Percentiles rank a stretch among this genome's conserved stretches.
Conservation (phyloP, 2,888 invertebrate genomes). For the Dromius quadrimaculatus region DNA sequence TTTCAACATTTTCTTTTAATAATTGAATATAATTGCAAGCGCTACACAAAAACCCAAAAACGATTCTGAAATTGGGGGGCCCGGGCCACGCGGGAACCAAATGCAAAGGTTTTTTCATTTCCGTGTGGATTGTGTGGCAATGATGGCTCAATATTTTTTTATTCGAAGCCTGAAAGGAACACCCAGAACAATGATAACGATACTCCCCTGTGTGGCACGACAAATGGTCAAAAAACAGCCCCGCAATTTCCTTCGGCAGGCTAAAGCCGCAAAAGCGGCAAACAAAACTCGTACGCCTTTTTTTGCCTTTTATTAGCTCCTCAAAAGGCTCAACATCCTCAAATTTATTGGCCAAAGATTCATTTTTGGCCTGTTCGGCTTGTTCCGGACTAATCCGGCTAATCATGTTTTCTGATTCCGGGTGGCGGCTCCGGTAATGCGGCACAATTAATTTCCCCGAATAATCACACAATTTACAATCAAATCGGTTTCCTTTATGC, state of each 20-base stretch:
- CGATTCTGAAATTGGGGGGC: slow-evolving; percentile 56
- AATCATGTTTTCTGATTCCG: slow-evolving; percentile 74
- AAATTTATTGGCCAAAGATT: slow-evolving; percentile 63
- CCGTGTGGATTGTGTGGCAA: slow-evolving; percentile 57
- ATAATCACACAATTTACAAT: slow-evolving; percentile 74
- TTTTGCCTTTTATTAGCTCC: slow-evolving; percentile 55
- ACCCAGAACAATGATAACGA: slow-evolving; percentile 74
- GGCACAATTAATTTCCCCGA: slow-evolving; percentile 73
- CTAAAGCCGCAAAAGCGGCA: slow-evolving; percentile 63
- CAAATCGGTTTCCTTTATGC: slow-evolving; percentile 64
- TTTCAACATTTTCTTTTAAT: slow-evolving; percentile 71
- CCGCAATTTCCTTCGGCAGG: slow-evolving; percentile 56
- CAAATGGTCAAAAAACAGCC: slow-evolving; percentile 79
- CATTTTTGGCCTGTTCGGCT: slow-evolving; percentile 70
- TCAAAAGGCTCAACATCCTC: slow-evolving; percentile 53
- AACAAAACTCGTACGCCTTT: slow-evolving; percentile 55
- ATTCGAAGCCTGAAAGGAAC: slow-evolving; percentile 63
- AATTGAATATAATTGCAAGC: slow-evolving; percentile 82
- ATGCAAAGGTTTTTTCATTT: slow-evolving; percentile 59
- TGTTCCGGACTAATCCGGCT: slow-evolving; percentile 71
- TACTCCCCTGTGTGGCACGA: slow-evolving; percentile 85
- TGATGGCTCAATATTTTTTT: slow-evolving; percentile 60
- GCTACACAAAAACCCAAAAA: slow-evolving; percentile 75
- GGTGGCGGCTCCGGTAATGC: slow-evolving; percentile 76
- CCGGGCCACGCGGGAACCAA: slow-evolving; percentile 55